Percentiles rank a stretch among this genome's conserved stretches.
phyloP scores from a whole-genome alignment of 2,888 invertebrate species.

The Notodonta dromedarius region DNA sequence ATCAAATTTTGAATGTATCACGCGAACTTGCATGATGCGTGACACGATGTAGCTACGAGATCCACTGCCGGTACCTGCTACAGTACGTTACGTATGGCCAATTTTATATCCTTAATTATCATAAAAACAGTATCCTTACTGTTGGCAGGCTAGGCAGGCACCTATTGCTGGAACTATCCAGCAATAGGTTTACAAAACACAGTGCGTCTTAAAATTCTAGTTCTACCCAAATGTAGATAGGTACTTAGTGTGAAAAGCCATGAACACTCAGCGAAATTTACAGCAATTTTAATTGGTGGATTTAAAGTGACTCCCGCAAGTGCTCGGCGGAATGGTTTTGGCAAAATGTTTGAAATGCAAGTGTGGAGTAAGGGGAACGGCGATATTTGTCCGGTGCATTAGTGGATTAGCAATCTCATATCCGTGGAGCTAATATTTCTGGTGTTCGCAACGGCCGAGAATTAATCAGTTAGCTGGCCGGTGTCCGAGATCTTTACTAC shows the following conservation, averaged over 20 bases:
- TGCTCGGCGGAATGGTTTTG: conserved; percentile 43
- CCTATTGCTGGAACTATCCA: too few relatives aligned
- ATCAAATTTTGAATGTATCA: conserved; percentile 41
- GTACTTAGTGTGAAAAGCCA: neutral
- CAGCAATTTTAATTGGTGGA: conserved; percentile 25
- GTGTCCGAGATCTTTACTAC: conserved; percentile 40
- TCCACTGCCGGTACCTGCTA: neutral
- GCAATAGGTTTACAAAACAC: too few relatives aligned
- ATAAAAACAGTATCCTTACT: neutral
- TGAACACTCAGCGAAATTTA: conserved; percentile 3
- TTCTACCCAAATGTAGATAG: neutral
- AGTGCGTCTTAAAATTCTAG: neutral
- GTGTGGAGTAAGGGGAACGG: conserved; percentile 59
- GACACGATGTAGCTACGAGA: conserved; percentile 18
- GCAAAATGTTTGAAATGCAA: conserved; percentile 57
- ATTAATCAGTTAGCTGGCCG: conserved; percentile 76
- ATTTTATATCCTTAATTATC: conserved; percentile 27
- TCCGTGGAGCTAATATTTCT: conserved; percentile 76
- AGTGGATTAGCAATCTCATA: conserved; percentile 82
- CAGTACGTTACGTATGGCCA: conserved; percentile 21
- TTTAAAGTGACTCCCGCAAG: conserved; percentile 29
- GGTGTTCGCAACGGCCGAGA: conserved; percentile 69
- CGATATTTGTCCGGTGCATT: conserved; percentile 80
- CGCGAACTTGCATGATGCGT: conserved; percentile 49
- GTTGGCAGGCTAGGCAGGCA: too few relatives aligned